Evolutionary conservation across 2,888 invertebrate genomes (phyloP), one percentile per base, ranked within the genome.

Genomic region (Agrochola macilenta): DNA sequence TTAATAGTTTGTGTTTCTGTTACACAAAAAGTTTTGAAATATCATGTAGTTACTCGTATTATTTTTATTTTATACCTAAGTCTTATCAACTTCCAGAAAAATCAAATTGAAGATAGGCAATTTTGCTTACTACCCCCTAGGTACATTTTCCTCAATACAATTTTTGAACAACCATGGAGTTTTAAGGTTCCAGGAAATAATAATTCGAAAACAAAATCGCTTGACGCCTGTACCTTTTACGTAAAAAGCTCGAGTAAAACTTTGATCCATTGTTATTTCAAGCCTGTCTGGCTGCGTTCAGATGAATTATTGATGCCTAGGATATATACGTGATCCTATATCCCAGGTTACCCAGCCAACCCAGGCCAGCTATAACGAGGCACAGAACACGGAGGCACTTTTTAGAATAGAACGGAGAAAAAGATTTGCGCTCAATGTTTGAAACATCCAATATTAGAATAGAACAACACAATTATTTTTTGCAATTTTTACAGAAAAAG

Each of bases 291-390:
- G 89, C 90, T 91, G 93, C 88, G 88, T 79, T 90, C 91, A 88
- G 88, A 96, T 96, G 96, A 95, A 96, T 96, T 95, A 96, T 96
- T 94, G 93, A 96, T 95, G 93, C 80, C 89, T 87, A 89, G 90
- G 88, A 90, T 90, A 89, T 90, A 89, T 94, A 95, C 96, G 96
- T 96, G 96, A 93, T 93, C 90, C 87, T 91, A 89, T 90, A 91
- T 89, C 91, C 92, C 89, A 87, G 78, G 85, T 84, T 87, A 88
- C 90, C 91, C 84, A 90, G 3, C 35, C 5, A 35, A 35, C 35
- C 35, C 35, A 35, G 35, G 35, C 35, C 35, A 35, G 35, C 82
- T 90, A 87, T 76, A 83, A 87, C 83, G 76, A 69, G 88, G 79
- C 73, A 86, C 89, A 89, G 78, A 81, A 78, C 9, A 75, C 35